phyloP scores from a whole-genome alignment of 2,888 invertebrate species.

The Morpho helenor region DNA sequence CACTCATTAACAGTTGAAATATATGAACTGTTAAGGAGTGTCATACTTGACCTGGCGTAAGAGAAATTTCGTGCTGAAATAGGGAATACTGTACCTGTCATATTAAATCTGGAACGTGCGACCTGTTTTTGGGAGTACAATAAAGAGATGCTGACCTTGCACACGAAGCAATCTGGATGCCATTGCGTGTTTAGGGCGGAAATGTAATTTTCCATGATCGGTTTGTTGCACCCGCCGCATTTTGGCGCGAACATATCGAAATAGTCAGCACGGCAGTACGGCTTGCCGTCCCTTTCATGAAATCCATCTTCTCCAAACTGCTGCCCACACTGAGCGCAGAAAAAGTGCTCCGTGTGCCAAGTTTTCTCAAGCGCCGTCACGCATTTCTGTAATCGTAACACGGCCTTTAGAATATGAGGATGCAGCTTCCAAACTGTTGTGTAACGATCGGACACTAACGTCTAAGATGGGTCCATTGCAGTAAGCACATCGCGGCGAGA shows the following conservation, averaged over 20 bases:
- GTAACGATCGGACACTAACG: constrained; percentile 80
- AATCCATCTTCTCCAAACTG: constrained; percentile 99
- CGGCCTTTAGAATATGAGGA: constrained; percentile 1
- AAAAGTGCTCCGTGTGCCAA: constrained; percentile 99
- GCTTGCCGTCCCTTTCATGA: constrained; percentile 97
- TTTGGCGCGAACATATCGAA: constrained; percentile 99
- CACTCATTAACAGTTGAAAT: constrained; percentile 11
- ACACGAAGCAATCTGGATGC: constrained; percentile 99
- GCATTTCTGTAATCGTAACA: constrained; percentile 90
- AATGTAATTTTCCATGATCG: constrained; percentile 99
- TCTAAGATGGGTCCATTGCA: constrained; percentile 99
- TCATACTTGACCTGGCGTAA: constrained; percentile 62
- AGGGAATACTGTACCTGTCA: constrained; percentile 31
- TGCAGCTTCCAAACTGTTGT: neutral
- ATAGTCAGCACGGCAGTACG: constrained; percentile 97
- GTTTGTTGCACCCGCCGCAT: constrained; percentile 96
- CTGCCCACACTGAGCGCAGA: constrained; percentile 98
- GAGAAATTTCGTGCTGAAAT: neutral
- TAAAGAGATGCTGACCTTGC: constrained; percentile 88
- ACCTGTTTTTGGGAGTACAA: constrained; percentile 6
- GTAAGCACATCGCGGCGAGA: constrained; percentile 98
- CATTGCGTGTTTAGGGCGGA: constrained; percentile 98
- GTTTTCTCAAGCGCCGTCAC: constrained; percentile 98
- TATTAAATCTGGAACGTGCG: constrained; percentile 3
- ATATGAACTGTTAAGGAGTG: constrained; percentile 31